Evolutionary conservation across 2,113 vertebrate species (phyloP), one percentile per base, ranked within the genome.

Genomic region (Prunella fulvescens): DNA sequence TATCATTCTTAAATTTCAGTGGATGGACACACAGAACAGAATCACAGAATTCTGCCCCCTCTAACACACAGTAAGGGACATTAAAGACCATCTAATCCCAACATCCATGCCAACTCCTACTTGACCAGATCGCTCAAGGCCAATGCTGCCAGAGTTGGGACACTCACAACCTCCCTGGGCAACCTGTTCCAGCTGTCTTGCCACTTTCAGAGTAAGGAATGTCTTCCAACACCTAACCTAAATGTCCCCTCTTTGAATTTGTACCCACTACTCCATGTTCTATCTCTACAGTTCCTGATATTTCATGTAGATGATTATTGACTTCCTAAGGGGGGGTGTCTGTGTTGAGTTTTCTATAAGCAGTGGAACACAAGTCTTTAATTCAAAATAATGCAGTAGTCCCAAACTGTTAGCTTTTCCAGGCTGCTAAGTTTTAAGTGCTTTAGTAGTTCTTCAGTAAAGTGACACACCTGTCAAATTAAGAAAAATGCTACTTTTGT

Each of bases 251-350:
- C 33, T 61, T 74, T 47, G n/a, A 39, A 10, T 25, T 45, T 45
- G 28, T 45, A 53, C 13, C 13, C 61, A 40, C 25, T 67, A 67
- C 25, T 53, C 11, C n/a, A 7, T 35, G 39, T 14, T 29, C 61
- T 45, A 10, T 8, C 19, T 17, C 39, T 29, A 53, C 28, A 74
- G 28, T 18, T 60, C 29, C 53, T 67, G 29, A 45, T 17, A 40
- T 18, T 56, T 8, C 37, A 66, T 8, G 7, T 11, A 61, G 28
- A 7, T 18, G 17, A 79, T 48, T 16, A 86, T 13, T 24, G 71
- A 39, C 17, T 35, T 50, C 39, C 47, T n/a, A 53, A 48, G 12
- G 4, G 7, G 9, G 7, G 9, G 6, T 0, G 0, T 42, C 28
- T 69, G 22, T 18, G 12, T 9, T 28, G 4, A 2, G 0, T 57